Evolutionary conservation across 2,888 invertebrate genomes (phyloP), one percentile per base, ranked within the genome.

Genomic region (Mesochorus sp.): DNA sequence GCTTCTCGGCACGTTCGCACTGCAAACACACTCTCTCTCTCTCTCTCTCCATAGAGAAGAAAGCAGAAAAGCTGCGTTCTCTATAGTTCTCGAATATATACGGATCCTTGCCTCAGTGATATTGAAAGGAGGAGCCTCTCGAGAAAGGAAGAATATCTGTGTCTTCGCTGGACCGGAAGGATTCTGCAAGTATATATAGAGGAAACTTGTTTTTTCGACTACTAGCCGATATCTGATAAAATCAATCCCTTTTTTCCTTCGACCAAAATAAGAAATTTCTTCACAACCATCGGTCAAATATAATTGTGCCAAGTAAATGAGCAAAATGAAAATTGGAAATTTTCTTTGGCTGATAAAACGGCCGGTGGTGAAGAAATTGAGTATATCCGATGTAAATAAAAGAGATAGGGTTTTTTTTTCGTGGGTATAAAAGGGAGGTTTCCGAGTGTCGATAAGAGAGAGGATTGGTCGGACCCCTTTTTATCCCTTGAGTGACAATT

Each of bases 1-100:
- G 84, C 81, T 84, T 79, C 82, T 77, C 72, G 79, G 86, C 88
- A 88, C 88, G 88, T 86, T 84, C 81, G 64, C 68, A 74, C 81
- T 83, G 80, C 86, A 87, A 87, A 85, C 84, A 86, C 83, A 82
- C 79, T 80, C 74, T 59, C 73, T 64, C n/a, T n/a, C n/a, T n/a
- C n/a, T n/a, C n/a, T n/a, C n/a, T n/a, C n/a, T n/a, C n/a, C n/a
- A 76, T 79, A 81, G 53, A 39, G 28, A 28, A 21, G 12, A 39
- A 14, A 19, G n/a, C 17, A 51, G 10, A 17, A 24, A 67, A 42
- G 17, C 44, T 28, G 47, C 42, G 8, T 26, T n/a, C n/a, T 31
- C 44, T 73, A 12, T 28, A 39, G 47, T 57, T 28, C 12, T 28
- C 17, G 34, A 39, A 51, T 66, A 28, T 37, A 47, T 62, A 57